These are phyloP conservation scores for Drosophila atroscutellata DNA, from an alignment of 2,888 invertebrate genomes.

Conservation along the genomic window DNA sequence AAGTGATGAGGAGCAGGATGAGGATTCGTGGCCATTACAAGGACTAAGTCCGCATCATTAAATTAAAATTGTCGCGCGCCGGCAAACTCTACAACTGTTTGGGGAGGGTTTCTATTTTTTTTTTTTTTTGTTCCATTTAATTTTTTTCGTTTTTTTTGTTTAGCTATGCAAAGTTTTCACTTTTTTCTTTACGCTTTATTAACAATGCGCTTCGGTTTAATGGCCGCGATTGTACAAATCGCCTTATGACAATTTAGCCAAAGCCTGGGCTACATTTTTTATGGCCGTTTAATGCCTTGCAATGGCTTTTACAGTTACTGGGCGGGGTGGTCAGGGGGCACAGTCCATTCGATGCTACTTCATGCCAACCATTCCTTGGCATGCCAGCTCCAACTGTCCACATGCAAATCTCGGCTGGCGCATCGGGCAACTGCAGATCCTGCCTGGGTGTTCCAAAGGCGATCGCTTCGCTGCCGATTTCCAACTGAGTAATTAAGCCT, in stretches of 20 bases:
- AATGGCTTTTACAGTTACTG: conserved; percentile 69
- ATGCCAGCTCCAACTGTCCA: conserved; percentile 16
- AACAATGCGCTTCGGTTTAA: conserved; percentile 79
- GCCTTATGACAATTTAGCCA: conserved; percentile 78
- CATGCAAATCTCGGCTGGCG: conserved; percentile 70
- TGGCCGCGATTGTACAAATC: conserved; percentile 81
- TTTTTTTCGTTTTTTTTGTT: conserved; percentile 36
- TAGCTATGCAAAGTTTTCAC: conserved; percentile 62
- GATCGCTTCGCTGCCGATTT: conserved; percentile 73
- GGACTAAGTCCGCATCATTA: conserved; percentile 82
- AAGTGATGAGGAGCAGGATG: not conserved
- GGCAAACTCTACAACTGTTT: conserved; percentile 39
- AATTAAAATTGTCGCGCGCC: conserved; percentile 77
- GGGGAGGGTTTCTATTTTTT: conserved; percentile 45
- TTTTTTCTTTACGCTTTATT: conserved; percentile 73
- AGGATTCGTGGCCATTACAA: conserved; percentile 70
- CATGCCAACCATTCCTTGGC: not conserved
- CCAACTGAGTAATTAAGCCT: conserved; percentile 79
- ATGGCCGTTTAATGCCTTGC: conserved; percentile 78
- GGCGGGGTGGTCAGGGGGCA: conserved; percentile 5
- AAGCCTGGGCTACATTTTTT: conserved; percentile 71
- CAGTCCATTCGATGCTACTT: not conserved
- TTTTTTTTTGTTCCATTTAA: conserved; percentile 17
- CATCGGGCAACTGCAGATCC: conserved; percentile 60
- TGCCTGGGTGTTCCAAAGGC: conserved; percentile 73